Percentiles rank a stretch among this genome's conserved stretches.
Conservation (phyloP, 2,113 vertebrate species). For the Lampris megalopsis region DNA sequence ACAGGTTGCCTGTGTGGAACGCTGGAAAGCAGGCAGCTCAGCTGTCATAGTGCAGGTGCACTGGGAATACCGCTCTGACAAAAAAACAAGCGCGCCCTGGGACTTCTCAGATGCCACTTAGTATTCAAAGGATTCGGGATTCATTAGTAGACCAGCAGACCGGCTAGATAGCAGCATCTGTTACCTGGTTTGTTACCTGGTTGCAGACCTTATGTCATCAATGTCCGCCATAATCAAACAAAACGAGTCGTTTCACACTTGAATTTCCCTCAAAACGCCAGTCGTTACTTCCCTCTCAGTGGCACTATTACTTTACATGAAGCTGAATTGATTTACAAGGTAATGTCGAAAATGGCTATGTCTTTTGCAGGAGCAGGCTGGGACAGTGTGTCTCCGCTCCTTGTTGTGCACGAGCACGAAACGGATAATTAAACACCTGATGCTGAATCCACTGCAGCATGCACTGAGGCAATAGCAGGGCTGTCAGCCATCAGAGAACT, state of each 20-base stretch:
- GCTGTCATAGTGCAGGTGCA: slow-evolving; percentile 78
- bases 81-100: slow-evolving; percentile 75
- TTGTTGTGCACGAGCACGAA: too few relatives aligned
- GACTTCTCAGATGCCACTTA: slow-evolving; percentile 84
- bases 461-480: too few relatives aligned
- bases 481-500: too few relatives aligned
- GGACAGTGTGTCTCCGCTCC: too few relatives aligned
- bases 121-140: slow-evolving; percentile 82
- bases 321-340: too few relatives aligned
- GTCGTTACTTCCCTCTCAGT: too few relatives aligned
- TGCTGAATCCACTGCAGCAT: too few relatives aligned
- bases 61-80: slow-evolving; percentile 71
- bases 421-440: too few relatives aligned
- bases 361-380: too few relatives aligned
- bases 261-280: slow-evolving; percentile 37
- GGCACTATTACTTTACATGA: too few relatives aligned
- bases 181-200: slow-evolving; percentile 80
- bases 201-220: slow-evolving; percentile 81
- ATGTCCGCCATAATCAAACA: slow-evolving; percentile 80
- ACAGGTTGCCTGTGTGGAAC: slow-evolving; percentile 50
- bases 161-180: slow-evolving; percentile 82
- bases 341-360: too few relatives aligned
- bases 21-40: slow-evolving; percentile 57
- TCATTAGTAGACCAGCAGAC: slow-evolving; percentile 80
- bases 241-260: slow-evolving; percentile 77